Base-by-base conservation (phyloP, 1,140 invertebrate genomes). In the Zelostemma sp. region DNA sequence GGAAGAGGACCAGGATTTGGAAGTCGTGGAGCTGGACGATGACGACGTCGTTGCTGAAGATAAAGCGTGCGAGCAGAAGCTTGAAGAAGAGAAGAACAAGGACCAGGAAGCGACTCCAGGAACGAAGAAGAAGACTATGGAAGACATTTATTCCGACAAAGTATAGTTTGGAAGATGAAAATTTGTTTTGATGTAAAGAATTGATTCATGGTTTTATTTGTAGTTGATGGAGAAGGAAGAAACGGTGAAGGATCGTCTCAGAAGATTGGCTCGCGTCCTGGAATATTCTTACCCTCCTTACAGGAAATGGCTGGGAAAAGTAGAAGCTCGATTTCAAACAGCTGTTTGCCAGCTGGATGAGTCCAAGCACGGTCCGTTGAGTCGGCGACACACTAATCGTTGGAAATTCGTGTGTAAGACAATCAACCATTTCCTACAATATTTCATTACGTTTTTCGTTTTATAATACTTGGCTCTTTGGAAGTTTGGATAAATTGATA, bases 381-480 rank as follows among this genome's bases (percentile, higher is more conserved):
- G 79, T 25, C 72, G 75, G 31, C 74, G 75, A 31, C 65, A 81
- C 46, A 80, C 75, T 3, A 80, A 84, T 65, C 76, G 82, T 41
- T 85, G 82, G 82, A 84, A 84, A 51, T 85, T 85, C 54, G 54
- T 74, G 19, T 85, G 83, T 85, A 73, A 84, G 80, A 82, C 3
- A 16, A 43, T 46, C 1, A 18, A 18, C 6, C 18, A 11, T 19
- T 19, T 46, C 5, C 19, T 21, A 1, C 17, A 46, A 46, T 43
- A 43, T 43, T 43, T 4, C 17, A 43, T 8, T 16, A 14, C 16
- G 2, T 16, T 43, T 4, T 15, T 17, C n/a, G 2, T 14, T 15
- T 43, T 15, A 16, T 4, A 43, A 16, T 43, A 17, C 3, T 43
- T 15, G 11, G 21, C 21, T 8, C 21, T 25, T 38, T 38, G 3